These are phyloP conservation scores for Gorilla gorilla DNA, from an alignment of 2,113 vertebrate species.

Conservation along the genomic window DNA sequence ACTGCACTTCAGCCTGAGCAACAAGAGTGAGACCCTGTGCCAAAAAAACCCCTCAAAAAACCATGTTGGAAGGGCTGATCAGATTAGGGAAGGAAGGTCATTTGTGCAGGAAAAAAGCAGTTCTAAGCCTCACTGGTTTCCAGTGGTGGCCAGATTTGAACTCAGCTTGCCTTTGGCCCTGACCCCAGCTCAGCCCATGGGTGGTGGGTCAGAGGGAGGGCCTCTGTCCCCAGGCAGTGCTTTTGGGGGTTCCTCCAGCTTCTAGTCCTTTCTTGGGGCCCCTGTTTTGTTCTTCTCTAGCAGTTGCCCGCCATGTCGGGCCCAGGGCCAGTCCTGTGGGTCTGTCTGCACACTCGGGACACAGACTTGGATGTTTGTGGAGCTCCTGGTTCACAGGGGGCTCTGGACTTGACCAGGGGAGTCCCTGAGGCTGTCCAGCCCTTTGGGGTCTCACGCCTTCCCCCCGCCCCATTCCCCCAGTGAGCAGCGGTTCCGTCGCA, in stretches of 20 bases:
- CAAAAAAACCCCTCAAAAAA: not conserved
- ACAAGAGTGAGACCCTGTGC: not conserved
- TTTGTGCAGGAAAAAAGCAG: no score
- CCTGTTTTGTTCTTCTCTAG: not conserved
- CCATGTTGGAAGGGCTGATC: no score
- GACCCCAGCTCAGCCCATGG: rapidly evolving
- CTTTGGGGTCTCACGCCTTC: rapidly evolving
- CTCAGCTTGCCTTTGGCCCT: not conserved
- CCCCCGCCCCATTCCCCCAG: constrained; percentile 70
- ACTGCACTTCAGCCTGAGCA: not conserved
- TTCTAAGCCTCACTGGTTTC: not conserved
- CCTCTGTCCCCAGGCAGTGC: no score
- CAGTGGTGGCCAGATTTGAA: rapidly evolving
- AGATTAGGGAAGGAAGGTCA: not conserved
- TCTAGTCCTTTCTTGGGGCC: rapidly evolving
- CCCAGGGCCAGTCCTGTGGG: not conserved
- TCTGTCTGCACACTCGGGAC: not conserved
- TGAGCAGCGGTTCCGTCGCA: constrained; percentile 94
- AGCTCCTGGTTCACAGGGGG: no score
- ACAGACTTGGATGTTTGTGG: not conserved
- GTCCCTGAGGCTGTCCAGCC: rapidly evolving
- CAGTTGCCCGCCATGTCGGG: not conserved
- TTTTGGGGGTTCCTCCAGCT: not conserved
- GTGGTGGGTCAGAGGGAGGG: no score
- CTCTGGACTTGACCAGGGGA: not conserved